Conservation (phyloP, 2,113 vertebrate species). For the Orcinus orca region DNA sequence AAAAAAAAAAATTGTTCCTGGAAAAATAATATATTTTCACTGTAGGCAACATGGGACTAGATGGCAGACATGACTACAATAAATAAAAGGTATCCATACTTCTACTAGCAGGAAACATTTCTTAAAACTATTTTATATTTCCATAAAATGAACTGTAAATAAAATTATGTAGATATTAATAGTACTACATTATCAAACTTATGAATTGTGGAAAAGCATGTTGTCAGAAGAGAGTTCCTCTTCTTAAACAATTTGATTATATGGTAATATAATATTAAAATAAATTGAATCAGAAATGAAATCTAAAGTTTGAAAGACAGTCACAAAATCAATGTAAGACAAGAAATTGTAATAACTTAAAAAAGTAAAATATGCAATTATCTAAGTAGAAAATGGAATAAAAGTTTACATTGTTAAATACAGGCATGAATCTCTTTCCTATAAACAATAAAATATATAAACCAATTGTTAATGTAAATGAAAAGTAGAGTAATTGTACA, state of each 20-base stretch:
- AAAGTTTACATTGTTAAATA: not conserved
- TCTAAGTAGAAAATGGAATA: not conserved
- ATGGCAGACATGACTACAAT: not conserved
- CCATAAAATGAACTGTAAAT: not conserved
- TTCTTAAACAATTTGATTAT: not conserved
- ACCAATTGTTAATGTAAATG: not conserved
- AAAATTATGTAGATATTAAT: not conserved
- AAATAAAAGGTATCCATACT: not conserved
- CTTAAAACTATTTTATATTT: not conserved
- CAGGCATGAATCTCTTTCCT: not conserved
- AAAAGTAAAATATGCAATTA: not conserved
- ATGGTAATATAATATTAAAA: not conserved
- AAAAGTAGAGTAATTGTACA: not conserved
- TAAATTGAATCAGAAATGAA: not conserved
- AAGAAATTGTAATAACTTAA: not conserved
- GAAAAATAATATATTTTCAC: not conserved
- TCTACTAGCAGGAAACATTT: not conserved
- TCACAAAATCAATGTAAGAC: not conserved
- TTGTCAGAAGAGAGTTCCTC: not conserved
- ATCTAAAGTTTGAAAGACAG: not conserved
- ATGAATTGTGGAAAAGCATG: not conserved
- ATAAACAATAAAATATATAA: not conserved
- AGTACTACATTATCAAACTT: not conserved
- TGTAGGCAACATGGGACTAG: not conserved
- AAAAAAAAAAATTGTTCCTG: not conserved